Base-by-base conservation (phyloP, 92 coral and sea anemone species). In the Isaurus tuberculatus region DNA sequence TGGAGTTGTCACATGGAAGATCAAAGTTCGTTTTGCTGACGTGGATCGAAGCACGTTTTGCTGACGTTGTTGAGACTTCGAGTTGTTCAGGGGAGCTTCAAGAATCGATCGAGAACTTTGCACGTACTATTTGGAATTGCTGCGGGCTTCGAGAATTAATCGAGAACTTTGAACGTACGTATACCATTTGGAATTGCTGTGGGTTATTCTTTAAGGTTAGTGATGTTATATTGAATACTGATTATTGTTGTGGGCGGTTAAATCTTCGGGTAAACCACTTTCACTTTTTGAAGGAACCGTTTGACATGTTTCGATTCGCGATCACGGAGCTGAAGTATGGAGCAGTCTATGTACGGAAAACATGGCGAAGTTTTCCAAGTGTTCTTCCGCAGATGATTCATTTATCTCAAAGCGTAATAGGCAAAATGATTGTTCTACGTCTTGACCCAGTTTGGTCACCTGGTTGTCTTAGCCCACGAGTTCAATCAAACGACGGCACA, bases 21-120 rank as follows among this genome's bases (percentile, higher is more conserved):
- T 55, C 63, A 55, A 55, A 55, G 63, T 55, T 55, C 63, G 63
- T 55, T 55, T 55, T 55, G 63, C 63, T 55, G 63, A 55, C 63
- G 63, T 80, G 72, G 72, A 63, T 79, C 84, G 84, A 79, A 60
- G 84, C 66, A 75, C 82, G 82, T 75, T 75, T 75, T 77, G 67
- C 40, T 77, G 83, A 77, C 63, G 65, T 53, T 77, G 83, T 46
- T 49, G 34, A 77, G 83, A 36, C 69, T 20, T 55, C 63, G 63
- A 55, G 63, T 55, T 55, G 63, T 55, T 55, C 25, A 55, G 63
- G 63, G 63, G 61, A 53, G 61, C 61, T 53, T 53, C 61, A 17
- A 53, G 61, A 53, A 53, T 53, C 63, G 63, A 55, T 55, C 63
- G 63, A 55, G 63, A 55, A 55, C 63, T 55, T 55, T 55, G 28